Conservation (phyloP, 2,888 invertebrate species). For the Deroplatys truncata region DNA sequence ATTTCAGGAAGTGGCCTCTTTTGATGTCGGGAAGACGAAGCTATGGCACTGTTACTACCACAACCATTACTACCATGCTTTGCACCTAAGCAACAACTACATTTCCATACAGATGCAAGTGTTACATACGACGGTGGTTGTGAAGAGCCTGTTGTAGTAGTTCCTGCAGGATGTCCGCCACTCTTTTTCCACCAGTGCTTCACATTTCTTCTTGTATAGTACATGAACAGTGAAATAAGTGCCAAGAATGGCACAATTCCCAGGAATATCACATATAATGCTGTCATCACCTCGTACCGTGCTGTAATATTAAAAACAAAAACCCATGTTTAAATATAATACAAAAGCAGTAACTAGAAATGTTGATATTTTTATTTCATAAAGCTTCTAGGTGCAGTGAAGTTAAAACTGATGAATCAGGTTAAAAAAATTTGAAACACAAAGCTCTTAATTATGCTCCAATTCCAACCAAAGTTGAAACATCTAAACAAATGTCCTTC, state of each 20-base stretch:
- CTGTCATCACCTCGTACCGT: constrained; percentile 70
- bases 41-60: constrained; percentile 32
- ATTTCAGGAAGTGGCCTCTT: background rate
- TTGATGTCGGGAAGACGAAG: background rate
- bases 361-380: too few relatives aligned
- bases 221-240: constrained; percentile 62
- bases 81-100: constrained; percentile 20
- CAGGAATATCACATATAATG: constrained; percentile 83
- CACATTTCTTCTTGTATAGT: constrained; percentile 65
- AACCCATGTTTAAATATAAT: background rate
- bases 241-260: constrained; percentile 74
- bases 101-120: constrained; percentile 21
- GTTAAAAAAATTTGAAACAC: too few relatives aligned
- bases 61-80: constrained; percentile 17
- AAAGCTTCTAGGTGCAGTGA: too few relatives aligned
- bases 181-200: constrained; percentile 52
- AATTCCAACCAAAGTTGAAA: too few relatives aligned
- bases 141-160: background rate
- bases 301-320: constrained; percentile 53
- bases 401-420: too few relatives aligned
- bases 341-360: background rate
- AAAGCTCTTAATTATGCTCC: too few relatives aligned
- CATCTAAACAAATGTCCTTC: too few relatives aligned
- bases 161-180: background rate
- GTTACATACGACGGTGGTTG: constrained; percentile 51